Evolutionary conservation across 2,888 invertebrate species (phyloP).

Genomic region (Ennomos fuscantarius): DNA sequence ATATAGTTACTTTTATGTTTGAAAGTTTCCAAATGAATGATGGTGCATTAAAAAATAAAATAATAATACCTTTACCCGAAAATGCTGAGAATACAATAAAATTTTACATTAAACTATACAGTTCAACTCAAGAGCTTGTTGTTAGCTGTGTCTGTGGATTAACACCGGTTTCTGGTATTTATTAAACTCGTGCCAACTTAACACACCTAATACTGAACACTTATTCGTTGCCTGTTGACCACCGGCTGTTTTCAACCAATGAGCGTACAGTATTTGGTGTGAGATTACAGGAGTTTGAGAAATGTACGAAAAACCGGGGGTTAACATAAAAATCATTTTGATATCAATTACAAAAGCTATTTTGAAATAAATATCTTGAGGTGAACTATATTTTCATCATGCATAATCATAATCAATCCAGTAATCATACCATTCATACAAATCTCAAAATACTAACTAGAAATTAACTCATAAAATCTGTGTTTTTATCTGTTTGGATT

Average conservation of each 20-base stretch:
- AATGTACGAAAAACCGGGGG: no score
- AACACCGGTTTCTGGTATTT: no score
- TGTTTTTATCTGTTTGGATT: slow-evolving; percentile 47
- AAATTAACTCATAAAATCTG: slow-evolving; percentile 41
- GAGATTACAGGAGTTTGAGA: no score
- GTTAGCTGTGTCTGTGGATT: no score
- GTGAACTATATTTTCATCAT: slow-evolving; percentile 28
- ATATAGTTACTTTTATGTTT: slow-evolving; percentile 1
- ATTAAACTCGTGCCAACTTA: no score
- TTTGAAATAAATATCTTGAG: slow-evolving; percentile 6
- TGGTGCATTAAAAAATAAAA: slow-evolving; percentile 55
- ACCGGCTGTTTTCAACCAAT: no score
- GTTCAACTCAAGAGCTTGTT: slow-evolving; percentile 12
- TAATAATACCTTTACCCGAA: slow-evolving; percentile 72
- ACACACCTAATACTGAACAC: no score
- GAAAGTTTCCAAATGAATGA: slow-evolving; percentile 45
- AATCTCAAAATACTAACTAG: slow-evolving; percentile 35
- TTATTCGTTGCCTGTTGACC: no score
- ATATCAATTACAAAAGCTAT: slow-evolving; percentile 11
- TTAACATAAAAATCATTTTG: slow-evolving; percentile 2
- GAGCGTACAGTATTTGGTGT: no score
- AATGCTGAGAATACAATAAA: slow-evolving; percentile 53
- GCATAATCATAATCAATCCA: slow-evolving; percentile 18
- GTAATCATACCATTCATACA: slow-evolving; percentile 24
- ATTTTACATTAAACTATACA: slow-evolving; percentile 29